Evolutionary conservation across 2,797 vertebrate species (phyloP).

Genomic region (Meda fulgida): DNA sequence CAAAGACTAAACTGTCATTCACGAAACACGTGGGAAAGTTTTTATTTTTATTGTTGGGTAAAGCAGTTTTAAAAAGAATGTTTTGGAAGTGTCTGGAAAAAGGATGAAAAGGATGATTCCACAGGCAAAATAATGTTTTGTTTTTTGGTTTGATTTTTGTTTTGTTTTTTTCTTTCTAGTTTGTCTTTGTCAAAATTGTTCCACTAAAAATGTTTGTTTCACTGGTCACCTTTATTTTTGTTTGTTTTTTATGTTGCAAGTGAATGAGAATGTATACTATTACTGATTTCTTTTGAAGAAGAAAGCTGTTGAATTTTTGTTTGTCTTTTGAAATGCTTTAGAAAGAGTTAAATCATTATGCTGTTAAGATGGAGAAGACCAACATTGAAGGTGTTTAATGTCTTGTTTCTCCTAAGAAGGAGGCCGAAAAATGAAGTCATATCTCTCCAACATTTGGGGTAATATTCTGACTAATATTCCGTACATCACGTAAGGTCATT

Average conservation of each 20-base stretch:
- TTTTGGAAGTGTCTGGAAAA: conserved; percentile 50
- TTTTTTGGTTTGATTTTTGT: background rate
- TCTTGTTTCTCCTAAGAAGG: conserved; percentile 77
- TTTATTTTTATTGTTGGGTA: conserved; percentile 13
- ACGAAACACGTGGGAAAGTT: conserved; percentile 63
- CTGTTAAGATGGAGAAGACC: conserved; percentile 31
- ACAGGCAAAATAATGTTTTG: conserved; percentile 13
- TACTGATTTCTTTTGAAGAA: conserved; percentile 65
- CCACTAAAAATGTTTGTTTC: conserved; percentile 9
- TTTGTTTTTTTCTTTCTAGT: background rate
- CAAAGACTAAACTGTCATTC: conserved; percentile 85
- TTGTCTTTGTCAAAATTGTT: conserved; percentile 19
- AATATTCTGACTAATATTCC: conserved; percentile 68
- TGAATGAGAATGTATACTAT: conserved; percentile 27
- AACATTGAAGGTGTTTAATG: conserved; percentile 9
- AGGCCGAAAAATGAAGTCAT: conserved; percentile 82
- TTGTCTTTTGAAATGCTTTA: conserved; percentile 5
- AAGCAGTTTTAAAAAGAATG: conserved; percentile 35
- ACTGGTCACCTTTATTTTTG: conserved; percentile 75
- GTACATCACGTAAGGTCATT: conserved; percentile 60
- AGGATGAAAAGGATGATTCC: conserved; percentile 20
- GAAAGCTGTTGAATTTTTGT: conserved; percentile 25
- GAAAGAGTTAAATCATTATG: background rate
- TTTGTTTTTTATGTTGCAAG: background rate
- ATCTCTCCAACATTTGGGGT: conserved; percentile 91